Base-by-base conservation (phyloP, 2,113 vertebrate species). In the Ictalurus furcatus region DNA sequence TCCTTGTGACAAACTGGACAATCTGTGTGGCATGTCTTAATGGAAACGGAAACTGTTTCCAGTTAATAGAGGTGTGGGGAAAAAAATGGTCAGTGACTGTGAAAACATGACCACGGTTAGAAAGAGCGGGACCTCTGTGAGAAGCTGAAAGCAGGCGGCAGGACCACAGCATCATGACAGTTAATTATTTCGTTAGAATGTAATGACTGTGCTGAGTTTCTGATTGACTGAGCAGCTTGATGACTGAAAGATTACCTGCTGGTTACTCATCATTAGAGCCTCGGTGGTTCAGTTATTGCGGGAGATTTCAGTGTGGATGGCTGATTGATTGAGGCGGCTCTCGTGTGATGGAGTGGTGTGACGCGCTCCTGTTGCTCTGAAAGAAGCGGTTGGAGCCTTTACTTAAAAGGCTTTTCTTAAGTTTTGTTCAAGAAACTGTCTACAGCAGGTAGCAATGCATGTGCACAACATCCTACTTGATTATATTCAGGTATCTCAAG, bases 161-260 rank as follows among this genome's bases (percentile, higher is more conserved):
- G 82, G 88, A 69, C 84, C 84, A 88, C 79, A 71, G 6, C 28
- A 13, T 81, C 74, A 34, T 3, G 86, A 88, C 88, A 13, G 90
- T 91, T 90, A 56, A 85, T 88, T 83, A 71, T 85, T 67, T 87
- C 59, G 89, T 88, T 90, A 81, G 85, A 16, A 78, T 88, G 71
- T 65, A 82, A 91, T 87, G 90, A 89, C 85, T 90, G 80, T 23
- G 40, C 44, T 1, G 11, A 34, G 90, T 91, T 90, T 90, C 90
- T 90, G 89, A 87, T 88, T 91, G 89, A 91, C 79, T 91, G 84
- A 67, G 74, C 52, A 6, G 9, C 14, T 58, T 30, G 23, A 71
- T 81, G 76, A 71, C 61, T 85, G 48, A 13, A 80, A 80, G 48
- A 85, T 80, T 56, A 69, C 19, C 73, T 56, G 63, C 11, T 54